Base-by-base conservation (phyloP, 2,888 invertebrate species). In the Salticus scenicus region DNA sequence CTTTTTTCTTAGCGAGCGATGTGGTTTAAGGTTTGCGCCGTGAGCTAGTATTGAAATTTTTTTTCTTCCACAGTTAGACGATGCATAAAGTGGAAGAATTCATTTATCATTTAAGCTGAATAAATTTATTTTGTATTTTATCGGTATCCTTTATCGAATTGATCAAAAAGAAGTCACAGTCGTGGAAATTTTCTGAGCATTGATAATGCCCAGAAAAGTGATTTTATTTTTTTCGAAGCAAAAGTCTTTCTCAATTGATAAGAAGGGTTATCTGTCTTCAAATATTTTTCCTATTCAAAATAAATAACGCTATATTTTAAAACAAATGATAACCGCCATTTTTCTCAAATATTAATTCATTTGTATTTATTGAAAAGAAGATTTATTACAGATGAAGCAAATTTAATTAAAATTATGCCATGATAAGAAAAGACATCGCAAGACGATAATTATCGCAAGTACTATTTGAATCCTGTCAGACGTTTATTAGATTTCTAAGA, bases 61-160 rank as follows among this genome's bases (percentile, higher is more conserved):
- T 31, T 42, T 20, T 37, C n/a, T 64, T 30, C n/a, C 42, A 27
- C 75, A n/a, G 28, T 74, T 30, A 77, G 31, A 37, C 69, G 63
- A 51, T 69, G 81, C 75, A 70, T 75, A 75, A 81, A 81, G 75
- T 75, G 70, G 57, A 64, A 69, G 70, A 70, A 75, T 67, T 77
- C 71, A 76, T 83, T 83, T 83, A 83, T 83, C 82, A 83, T 83
- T 76, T 76, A 72, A 72, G 37, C 28, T 66, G 82, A 76, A 83
- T 83, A 72, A 83, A 83, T 83, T 76, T 83, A 71, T 64, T 83
- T 66, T 41, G 42, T 66, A 27, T 47, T 76, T 67, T 83, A 76
- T 76, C 82, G 71, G 66, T 76, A 64, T 76, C 76, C 57, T 75
- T 66, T 76, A 83, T 83, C 82, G 63, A 42, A 76, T 42, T 70